Conservation (phyloP, 1,140 invertebrate species). For the Zophobas atratus region DNA sequence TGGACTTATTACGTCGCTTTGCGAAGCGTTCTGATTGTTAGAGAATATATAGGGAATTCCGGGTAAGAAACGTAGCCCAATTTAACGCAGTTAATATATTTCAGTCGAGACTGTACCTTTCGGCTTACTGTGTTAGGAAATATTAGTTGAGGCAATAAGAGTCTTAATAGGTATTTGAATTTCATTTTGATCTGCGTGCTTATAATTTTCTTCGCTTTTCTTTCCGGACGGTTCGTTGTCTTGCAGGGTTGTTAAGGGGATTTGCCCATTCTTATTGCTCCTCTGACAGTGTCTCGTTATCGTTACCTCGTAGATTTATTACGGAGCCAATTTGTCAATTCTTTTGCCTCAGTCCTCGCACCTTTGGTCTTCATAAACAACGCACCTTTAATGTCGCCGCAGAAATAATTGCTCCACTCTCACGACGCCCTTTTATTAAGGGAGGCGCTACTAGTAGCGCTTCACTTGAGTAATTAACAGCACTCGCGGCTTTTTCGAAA, state of each 20-base stretch:
- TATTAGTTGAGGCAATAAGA: conserved; percentile 48
- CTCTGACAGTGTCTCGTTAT: conserved; percentile 52
- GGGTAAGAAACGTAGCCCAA: conserved; percentile 35
- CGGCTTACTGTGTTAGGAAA: conserved; percentile 47
- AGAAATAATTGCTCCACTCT: conserved; percentile 29
- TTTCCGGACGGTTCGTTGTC: conserved; percentile 53
- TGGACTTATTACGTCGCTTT: conserved; percentile 50
- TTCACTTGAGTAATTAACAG: conserved; percentile 15
- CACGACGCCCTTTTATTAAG: conserved; percentile 23
- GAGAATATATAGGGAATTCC: conserved; percentile 49
- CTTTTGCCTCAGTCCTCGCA: conserved; percentile 17
- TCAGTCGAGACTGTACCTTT: conserved; percentile 35
- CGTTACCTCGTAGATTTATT: conserved; percentile 52
- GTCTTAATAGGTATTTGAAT: conserved; percentile 59
- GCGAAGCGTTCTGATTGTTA: conserved; percentile 52
- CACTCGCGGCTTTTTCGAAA: conserved; percentile 8
- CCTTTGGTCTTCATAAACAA: conserved; percentile 15
- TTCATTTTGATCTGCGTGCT: conserved; percentile 55
- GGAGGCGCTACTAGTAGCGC: neutral
- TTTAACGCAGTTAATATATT: conserved; percentile 53
- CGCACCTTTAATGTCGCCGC: conserved; percentile 15
- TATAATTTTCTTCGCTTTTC: conserved; percentile 58
- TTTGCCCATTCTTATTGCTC: conserved; percentile 52
- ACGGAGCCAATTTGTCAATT: conserved; percentile 48
- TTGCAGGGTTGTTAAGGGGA: conserved; percentile 49